A percentile compares a stretch with the other conserved stretches of the same genome.
These are phyloP conservation scores for Sitta europaea DNA, from an alignment of 2,113 vertebrate species.

Conservation along the genomic window DNA sequence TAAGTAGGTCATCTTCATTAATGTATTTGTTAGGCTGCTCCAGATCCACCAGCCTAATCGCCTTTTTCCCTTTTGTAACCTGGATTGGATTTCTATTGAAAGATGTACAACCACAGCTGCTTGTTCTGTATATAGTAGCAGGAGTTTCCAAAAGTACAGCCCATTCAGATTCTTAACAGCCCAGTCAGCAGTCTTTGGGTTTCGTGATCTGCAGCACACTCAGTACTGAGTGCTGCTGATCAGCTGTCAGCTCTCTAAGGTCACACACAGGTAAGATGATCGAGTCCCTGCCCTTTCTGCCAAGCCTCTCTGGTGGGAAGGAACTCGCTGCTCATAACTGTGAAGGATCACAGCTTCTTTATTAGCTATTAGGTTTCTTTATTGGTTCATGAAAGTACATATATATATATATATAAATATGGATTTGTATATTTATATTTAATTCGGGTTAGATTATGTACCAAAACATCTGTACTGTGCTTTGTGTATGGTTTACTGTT, in stretches of 20 bases:
- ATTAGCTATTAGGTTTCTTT: neutral
- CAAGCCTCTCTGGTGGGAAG: neutral
- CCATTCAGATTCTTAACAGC: slow-evolving; percentile 58
- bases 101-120: slow-evolving; percentile 49
- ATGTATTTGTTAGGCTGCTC: slow-evolving; percentile 8
- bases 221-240: neutral
- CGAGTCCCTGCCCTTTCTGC: slow-evolving; percentile 2
- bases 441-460: neutral
- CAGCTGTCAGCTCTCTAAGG: neutral
- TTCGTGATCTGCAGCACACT: slow-evolving; percentile 10
- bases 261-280: slow-evolving; percentile 27
- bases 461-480: neutral
- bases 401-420: neutral
- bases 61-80: slow-evolving; percentile 49
- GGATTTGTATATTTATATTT: neutral
- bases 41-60: neutral
- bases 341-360: neutral
- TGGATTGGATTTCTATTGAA: slow-evolving; percentile 38
- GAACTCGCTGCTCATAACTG: neutral
- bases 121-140: slow-evolving; percentile 55
- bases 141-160: slow-evolving; percentile 46
- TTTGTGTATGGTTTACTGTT: neutral
- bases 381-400: neutral
- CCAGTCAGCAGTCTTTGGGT: slow-evolving; percentile 35
- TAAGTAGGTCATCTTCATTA: slow-evolving; percentile 72